phyloP scores from a whole-genome alignment of 2,113 vertebrate genomes.

The Passer montanus region DNA sequence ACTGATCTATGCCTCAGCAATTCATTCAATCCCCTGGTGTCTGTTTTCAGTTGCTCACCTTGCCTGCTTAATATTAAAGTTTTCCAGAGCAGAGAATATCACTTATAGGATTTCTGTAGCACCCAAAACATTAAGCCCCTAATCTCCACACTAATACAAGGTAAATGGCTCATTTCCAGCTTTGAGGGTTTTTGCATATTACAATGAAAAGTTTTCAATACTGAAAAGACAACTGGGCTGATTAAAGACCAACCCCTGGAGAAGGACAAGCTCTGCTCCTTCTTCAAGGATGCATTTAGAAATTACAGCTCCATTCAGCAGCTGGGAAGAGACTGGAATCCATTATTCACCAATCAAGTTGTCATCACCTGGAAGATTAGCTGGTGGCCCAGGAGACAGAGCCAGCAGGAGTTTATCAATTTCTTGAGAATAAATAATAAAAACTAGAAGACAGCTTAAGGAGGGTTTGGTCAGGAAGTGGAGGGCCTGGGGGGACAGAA shows the following conservation, averaged over 20 bases:
- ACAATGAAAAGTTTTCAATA: background rate
- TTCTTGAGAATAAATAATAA: background rate
- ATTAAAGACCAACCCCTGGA: background rate
- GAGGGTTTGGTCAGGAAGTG: background rate
- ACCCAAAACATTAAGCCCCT: background rate
- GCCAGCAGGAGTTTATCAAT: background rate
- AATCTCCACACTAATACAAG: background rate
- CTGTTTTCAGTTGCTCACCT: background rate
- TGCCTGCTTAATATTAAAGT: background rate
- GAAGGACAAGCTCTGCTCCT: background rate
- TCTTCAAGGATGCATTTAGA: background rate
- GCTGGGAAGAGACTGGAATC: background rate
- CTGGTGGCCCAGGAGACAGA: background rate
- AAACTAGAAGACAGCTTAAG: background rate
- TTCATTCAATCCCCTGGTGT: background rate
- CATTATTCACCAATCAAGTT: slow-evolving; percentile 37
- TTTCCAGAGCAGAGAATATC: background rate
- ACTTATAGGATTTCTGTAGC: background rate
- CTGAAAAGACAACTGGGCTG: background rate
- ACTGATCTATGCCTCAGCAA: background rate
- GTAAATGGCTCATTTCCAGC: background rate
- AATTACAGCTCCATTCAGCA: background rate
- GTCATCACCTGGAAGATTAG: slow-evolving; percentile 11
- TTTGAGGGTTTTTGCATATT: background rate
- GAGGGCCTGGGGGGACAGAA: accelerated